These are phyloP conservation scores for Macrobrachium rosenbergii DNA, from an alignment of 1,140 invertebrate species.

Conservation along the genomic window DNA sequence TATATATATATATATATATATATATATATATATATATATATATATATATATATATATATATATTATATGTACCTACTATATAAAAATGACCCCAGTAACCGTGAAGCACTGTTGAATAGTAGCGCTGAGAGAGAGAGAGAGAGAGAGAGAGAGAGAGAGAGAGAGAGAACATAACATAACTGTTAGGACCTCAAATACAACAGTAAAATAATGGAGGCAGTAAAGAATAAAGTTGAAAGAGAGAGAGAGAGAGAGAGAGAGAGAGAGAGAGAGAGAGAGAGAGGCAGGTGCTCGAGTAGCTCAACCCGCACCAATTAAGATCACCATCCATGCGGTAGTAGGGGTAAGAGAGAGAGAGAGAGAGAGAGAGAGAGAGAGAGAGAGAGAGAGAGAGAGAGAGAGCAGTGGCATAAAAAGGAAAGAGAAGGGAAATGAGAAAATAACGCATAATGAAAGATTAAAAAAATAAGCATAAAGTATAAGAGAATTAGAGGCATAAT, in stretches of 20 bases:
- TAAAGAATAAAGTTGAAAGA: neutral
- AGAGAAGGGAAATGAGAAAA: neutral
- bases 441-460: neutral
- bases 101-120: neutral
- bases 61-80: too few relatives aligned
- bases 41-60: too few relatives aligned
- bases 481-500: neutral
- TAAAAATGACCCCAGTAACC: neutral
- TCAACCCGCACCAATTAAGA: neutral
- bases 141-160: conserved; percentile 19
- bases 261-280: neutral
- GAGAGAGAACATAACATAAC: conserved; percentile 6
- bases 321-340: neutral
- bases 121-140: conserved; percentile 14
- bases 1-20: too few relatives aligned
- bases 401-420: neutral
- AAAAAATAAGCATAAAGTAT: neutral
- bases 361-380: neutral
- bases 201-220: neutral
- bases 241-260: neutral
- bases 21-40: too few relatives aligned
- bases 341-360: neutral
- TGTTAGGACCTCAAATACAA: neutral
- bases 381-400: conserved; percentile 9
- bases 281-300: neutral